These are phyloP conservation scores for Pollenia amentaria DNA, from an alignment of 2,888 invertebrate genomes.

Conservation along the genomic window DNA sequence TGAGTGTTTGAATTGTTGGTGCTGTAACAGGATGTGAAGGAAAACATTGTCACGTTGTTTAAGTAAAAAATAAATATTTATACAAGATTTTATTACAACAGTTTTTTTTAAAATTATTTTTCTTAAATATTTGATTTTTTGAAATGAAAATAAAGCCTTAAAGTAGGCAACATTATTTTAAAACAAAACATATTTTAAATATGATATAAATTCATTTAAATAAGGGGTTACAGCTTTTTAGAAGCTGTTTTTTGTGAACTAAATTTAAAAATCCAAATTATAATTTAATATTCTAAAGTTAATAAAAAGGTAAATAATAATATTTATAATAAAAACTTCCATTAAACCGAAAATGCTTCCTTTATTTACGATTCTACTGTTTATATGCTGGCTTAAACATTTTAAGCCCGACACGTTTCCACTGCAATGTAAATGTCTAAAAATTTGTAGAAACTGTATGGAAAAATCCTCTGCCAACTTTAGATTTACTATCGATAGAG, in stretches of 20 bases:
- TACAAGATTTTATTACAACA: slow-evolving; percentile 41
- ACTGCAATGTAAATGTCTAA: slow-evolving; percentile 21
- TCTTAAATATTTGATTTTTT: slow-evolving; percentile 14
- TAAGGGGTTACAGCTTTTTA: no score
- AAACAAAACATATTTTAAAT: neutral
- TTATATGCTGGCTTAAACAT: neutral
- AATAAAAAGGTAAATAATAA: no score
- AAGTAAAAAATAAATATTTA: slow-evolving; percentile 58
- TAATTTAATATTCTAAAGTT: no score
- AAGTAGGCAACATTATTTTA: slow-evolving; percentile 4
- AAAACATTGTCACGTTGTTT: slow-evolving; percentile 47
- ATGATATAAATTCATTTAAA: no score
- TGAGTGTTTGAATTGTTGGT: neutral
- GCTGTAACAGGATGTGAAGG: slow-evolving; percentile 28
- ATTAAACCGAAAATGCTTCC: no score
- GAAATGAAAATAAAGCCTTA: neutral
- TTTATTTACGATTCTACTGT: no score
- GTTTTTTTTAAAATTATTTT: slow-evolving; percentile 11
- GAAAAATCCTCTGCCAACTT: neutral
- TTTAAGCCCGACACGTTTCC: slow-evolving; percentile 19
- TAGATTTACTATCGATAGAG: no score
- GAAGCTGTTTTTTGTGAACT: no score
- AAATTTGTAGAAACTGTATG: slow-evolving; percentile 2
- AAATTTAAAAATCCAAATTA: no score
- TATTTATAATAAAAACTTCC: no score